Evolutionary conservation across 2,888 invertebrate genomes (phyloP).

Genomic region (Torymus texanus): DNA sequence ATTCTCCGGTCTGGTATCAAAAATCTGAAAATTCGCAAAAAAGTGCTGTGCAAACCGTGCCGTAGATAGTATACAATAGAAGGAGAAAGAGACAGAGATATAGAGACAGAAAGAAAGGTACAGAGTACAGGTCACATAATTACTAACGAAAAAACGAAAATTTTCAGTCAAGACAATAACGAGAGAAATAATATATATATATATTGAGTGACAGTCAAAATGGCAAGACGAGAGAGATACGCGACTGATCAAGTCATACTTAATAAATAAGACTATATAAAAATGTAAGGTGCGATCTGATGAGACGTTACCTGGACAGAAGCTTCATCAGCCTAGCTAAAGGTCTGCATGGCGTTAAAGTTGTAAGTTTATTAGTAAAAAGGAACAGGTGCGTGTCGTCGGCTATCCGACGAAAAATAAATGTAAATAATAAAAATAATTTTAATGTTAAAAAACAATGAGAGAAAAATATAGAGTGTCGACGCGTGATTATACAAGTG

Average conservation of each 20-base stretch:
- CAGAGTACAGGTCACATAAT: conserved; percentile 29
- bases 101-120: conserved; percentile 11
- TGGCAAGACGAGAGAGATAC: conserved; percentile 52
- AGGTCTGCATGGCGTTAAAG: conserved; percentile 80
- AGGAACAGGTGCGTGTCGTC: conserved; percentile 69
- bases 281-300: conserved; percentile 74
- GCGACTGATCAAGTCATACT: conserved; percentile 49
- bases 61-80: conserved; percentile 40
- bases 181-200: conserved; percentile 31
- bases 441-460: conserved; percentile 46
- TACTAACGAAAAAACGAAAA: conserved; percentile 22
- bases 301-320: conserved; percentile 88
- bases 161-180: conserved; percentile 45
- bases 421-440: conserved; percentile 35
- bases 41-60: conserved; percentile 57
- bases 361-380: conserved; percentile 68
- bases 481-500: conserved; percentile 57
- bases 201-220: conserved; percentile 52
- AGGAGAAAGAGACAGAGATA: not conserved
- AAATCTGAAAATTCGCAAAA: conserved; percentile 58
- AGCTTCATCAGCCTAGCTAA: conserved; percentile 95
- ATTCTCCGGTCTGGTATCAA: conserved; percentile 56
- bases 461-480: conserved; percentile 55
- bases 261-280: conserved; percentile 59
- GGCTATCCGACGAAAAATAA: conserved; percentile 48